Conservation (phyloP, 2,888 invertebrate species). For the Sericinus montela region DNA sequence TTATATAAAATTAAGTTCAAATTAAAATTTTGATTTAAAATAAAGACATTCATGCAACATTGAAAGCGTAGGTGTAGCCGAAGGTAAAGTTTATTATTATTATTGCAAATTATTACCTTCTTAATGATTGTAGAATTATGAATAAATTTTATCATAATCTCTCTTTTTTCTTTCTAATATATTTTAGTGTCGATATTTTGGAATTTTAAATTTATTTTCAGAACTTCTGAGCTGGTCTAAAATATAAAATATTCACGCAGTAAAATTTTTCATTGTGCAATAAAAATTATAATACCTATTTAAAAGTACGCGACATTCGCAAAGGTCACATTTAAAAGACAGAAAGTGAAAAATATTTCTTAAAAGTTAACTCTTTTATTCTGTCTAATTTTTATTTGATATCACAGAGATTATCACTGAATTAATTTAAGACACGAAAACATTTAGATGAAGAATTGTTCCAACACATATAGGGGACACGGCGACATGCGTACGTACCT, state of each 20-base stretch:
- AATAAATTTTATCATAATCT: too few species aligned
- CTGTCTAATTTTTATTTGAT: constrained; percentile 1
- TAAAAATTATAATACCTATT: neutral
- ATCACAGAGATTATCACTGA: constrained; percentile 25
- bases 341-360: neutral
- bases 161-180: too few species aligned
- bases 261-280: neutral
- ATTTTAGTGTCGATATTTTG: too few species aligned
- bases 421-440: constrained; percentile 32
- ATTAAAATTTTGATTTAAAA: constrained; percentile 1
- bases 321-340: constrained; percentile 2
- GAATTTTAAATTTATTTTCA: too few species aligned
- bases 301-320: constrained; percentile 6
- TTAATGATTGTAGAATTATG: too few species aligned
- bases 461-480: constrained; percentile 34
- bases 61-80: constrained; percentile 7
- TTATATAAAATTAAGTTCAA: constrained; percentile 6
- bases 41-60: constrained; percentile 15
- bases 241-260: neutral
- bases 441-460: constrained; percentile 26
- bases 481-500: constrained; percentile 66
- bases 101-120: too few species aligned
- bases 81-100: neutral
- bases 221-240: too few species aligned
- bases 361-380: neutral